These are phyloP conservation scores for Calliscelio sp. DNA, from an alignment of 2,888 invertebrate genomes.

Conservation along the genomic window DNA sequence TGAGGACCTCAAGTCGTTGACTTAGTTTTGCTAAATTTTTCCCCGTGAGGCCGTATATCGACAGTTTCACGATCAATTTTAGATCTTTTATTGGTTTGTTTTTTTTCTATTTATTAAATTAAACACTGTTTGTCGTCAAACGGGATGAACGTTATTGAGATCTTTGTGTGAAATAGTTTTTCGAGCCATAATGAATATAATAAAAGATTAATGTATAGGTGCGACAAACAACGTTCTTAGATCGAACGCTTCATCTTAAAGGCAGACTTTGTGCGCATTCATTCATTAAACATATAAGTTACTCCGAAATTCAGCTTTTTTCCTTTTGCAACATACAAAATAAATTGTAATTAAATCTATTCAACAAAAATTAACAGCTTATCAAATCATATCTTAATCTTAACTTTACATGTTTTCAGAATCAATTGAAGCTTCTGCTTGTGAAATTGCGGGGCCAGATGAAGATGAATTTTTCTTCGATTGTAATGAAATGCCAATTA, in stretches of 20 bases:
- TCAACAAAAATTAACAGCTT: background rate
- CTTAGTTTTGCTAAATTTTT: too few species aligned
- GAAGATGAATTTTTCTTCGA: constrained; percentile 6
- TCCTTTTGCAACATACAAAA: background rate
- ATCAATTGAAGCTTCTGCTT: background rate
- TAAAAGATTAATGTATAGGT: constrained; percentile 8
- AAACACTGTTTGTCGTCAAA: too few species aligned
- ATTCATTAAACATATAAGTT: constrained; percentile 1
- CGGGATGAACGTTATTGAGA: too few species aligned
- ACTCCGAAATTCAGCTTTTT: background rate
- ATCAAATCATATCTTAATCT: constrained; percentile 31
- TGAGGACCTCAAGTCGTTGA: too few species aligned
- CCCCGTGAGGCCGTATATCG: too few species aligned
- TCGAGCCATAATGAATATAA: too few species aligned
- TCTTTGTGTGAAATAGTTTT: too few species aligned
- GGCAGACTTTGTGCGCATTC: background rate
- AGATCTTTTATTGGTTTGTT: constrained; percentile 23
- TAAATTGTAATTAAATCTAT: constrained; percentile 24
- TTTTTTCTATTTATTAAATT: too few species aligned
- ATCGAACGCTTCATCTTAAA: constrained; percentile 1
- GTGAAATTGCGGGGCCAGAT: constrained; percentile 19
- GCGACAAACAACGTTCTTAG: background rate
- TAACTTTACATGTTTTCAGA: constrained; percentile 5
- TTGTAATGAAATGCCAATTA: constrained; percentile 23
- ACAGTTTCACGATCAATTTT: background rate